phyloP scores from a whole-genome alignment of 2,113 vertebrate genomes.

The Calyptommatus sinebrachiatus region DNA sequence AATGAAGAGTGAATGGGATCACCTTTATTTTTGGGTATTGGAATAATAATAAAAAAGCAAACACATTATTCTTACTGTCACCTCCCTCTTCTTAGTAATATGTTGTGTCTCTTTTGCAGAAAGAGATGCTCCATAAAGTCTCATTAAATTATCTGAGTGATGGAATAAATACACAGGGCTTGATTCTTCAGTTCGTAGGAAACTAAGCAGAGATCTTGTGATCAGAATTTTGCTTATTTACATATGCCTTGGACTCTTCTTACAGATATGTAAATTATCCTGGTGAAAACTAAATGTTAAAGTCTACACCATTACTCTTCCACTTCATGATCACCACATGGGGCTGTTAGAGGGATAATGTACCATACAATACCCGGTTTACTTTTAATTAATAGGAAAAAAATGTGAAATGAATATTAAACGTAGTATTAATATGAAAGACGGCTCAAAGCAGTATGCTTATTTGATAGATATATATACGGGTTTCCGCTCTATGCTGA shows the following conservation, averaged over 20 bases:
- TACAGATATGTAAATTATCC: conserved; percentile 95
- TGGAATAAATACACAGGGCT: conserved; percentile 79
- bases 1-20: conserved; percentile 92
- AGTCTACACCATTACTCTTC: conserved; percentile 99
- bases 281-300: conserved; percentile 95
- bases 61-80: conserved; percentile 98
- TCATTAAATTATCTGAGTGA: conserved; percentile 96
- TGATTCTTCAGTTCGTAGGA: conserved; percentile 74
- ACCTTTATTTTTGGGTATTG: conserved; percentile 95
- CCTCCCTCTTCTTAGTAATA: conserved; percentile 97
- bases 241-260: conserved; percentile 88
- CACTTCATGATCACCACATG: conserved; percentile 99
- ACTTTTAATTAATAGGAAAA: conserved; percentile 99
- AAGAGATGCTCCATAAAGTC: conserved; percentile 89
- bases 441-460: conserved; percentile 77
- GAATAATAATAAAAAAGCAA: conserved; percentile 89
- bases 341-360: conserved; percentile 99
- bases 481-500: conserved; percentile 70
- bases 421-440: conserved; percentile 93
- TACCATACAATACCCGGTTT: conserved; percentile 98
- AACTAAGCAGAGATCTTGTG: conserved; percentile 74
- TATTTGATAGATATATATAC: conserved; percentile 50
- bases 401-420: conserved; percentile 96
- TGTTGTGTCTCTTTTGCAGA: conserved; percentile 90
- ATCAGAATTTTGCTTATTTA: conserved; percentile 93